These are phyloP conservation scores for Prunella fulvescens DNA, from an alignment of 2,113 vertebrate species.

Conservation along the genomic window DNA sequence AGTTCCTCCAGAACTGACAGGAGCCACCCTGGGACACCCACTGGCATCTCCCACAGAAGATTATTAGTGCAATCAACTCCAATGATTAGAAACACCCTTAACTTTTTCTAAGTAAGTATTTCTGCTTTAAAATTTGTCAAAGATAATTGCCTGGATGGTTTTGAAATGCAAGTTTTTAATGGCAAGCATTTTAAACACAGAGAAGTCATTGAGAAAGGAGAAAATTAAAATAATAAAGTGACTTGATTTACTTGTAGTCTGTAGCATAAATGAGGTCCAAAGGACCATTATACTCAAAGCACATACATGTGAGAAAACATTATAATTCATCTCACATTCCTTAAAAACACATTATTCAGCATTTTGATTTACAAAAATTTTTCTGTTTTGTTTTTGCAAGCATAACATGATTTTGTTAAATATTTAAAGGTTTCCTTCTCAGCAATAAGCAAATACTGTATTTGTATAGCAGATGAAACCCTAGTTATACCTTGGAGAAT, in stretches of 20 bases:
- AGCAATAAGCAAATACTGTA: background rate
- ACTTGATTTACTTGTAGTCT: background rate
- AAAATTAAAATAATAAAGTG: background rate
- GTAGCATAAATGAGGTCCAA: background rate
- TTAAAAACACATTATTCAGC: background rate
- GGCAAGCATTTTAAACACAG: background rate
- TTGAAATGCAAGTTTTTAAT: background rate
- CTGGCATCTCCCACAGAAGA: background rate
- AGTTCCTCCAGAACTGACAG: background rate
- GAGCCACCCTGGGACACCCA: background rate
- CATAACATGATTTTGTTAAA: conserved; percentile 2
- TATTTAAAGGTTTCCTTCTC: conserved; percentile 32
- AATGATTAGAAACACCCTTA: background rate
- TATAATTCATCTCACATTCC: background rate
- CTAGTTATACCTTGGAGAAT: conserved; percentile 13
- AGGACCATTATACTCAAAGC: background rate
- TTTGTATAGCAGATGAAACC: conserved; percentile 11
- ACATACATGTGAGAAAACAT: background rate
- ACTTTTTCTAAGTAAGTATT: background rate
- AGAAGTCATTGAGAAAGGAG: background rate
- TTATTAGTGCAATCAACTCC: background rate
- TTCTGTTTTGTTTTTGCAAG: background rate
- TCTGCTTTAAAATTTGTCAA: background rate
- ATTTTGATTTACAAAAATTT: background rate
- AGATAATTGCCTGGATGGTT: background rate